Evolutionary conservation across 2,888 invertebrate species (phyloP), one percentile per base, ranked within the genome.

Genomic region (Allygus modestus): DNA sequence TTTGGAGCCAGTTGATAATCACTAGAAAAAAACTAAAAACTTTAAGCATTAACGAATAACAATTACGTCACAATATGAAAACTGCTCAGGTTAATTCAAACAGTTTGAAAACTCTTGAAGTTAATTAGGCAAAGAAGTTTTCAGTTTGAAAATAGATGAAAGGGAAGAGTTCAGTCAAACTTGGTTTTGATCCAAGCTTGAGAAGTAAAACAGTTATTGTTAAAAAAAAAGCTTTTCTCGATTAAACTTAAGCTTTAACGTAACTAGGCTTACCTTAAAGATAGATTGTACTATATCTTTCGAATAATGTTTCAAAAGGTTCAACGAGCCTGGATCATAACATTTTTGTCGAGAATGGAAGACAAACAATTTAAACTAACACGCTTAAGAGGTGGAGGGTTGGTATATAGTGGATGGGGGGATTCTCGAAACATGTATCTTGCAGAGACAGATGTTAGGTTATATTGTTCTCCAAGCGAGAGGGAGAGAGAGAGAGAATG

Each of bases 171-270:
- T 65, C 31, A 28, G 17, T 2, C 65, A 12, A 65, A 65, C 31
- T 65, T 65, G 65, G 65, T 65, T 65, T 7, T 28, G 65, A 65
- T 65, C 65, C 31, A 65, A 28, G 65, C 31, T 65, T 65, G 28
- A 28, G 65, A 65, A 65, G 65, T 65, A 65, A 65, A 65, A 31
- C 65, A 65, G 65, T 11, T 28, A 65, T 65, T 65, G 65, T 65
- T 65, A 65, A 65, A 65, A 11, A 65, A 28, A 65, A 65, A 28
- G 65, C 11, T 28, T 4, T 31, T 12, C 2, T 4, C 65, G 65
- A 4, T 15, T 7, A 54, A 2, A 54, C 54, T 20, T 54, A 54
- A 20, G 54, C 54, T 54, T 23, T 54, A 4, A 23, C 1, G n/a
- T n/a, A n/a, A n/a, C n/a, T n/a, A n/a, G n/a, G n/a, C n/a, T n/a